Evolutionary conservation across 2,113 vertebrate genomes (phyloP).

Genomic region (Mobula birostris): DNA sequence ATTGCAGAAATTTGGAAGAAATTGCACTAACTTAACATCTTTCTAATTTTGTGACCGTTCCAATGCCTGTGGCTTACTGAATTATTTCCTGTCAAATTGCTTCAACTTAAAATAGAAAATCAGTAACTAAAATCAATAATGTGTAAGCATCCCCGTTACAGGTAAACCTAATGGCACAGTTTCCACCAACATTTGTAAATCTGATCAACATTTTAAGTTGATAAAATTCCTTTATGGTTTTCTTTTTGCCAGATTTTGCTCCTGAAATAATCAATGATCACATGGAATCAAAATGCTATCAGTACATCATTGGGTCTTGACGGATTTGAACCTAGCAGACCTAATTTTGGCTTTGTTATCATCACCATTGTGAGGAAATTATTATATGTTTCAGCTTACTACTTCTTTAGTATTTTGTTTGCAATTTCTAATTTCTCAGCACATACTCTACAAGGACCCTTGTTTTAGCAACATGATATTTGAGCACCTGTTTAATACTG

Average conservation of each 20-base stretch:
- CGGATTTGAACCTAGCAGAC: no score
- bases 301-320: neutral
- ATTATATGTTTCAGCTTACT: no score
- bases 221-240: neutral
- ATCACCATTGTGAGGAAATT: no score
- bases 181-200: neutral
- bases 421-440: no score
- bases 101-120: neutral
- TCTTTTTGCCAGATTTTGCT: neutral
- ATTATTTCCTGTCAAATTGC: neutral
- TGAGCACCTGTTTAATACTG: no score
- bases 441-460: no score
- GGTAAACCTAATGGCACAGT: neutral
- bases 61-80: neutral
- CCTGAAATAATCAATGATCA: neutral
- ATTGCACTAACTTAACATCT: neutral
- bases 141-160: neutral
- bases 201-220: neutral
- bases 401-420: no score
- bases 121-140: neutral
- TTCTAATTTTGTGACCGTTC: neutral
- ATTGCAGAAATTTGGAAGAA: neutral
- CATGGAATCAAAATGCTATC: neutral
- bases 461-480: no score
- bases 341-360: no score